These are phyloP conservation scores for Varanus komodoensis DNA, from an alignment of 2,113 vertebrate genomes.

Conservation along the genomic window DNA sequence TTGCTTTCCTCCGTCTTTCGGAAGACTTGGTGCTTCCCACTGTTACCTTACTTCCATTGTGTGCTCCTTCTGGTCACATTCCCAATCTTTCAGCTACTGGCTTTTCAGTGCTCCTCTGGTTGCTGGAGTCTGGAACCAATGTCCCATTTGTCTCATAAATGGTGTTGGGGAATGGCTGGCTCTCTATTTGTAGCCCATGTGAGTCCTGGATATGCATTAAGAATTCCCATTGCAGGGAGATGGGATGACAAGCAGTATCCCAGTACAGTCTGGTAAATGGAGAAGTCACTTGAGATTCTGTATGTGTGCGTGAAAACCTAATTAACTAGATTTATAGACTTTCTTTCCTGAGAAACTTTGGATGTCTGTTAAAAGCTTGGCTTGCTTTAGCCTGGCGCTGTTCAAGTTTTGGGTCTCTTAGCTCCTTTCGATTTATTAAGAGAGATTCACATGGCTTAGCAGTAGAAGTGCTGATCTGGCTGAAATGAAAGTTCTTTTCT, in stretches of 20 bases:
- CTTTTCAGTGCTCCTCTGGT: background rate
- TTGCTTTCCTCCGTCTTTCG: background rate
- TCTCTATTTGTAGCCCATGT: background rate
- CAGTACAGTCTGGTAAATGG: constrained; percentile 43
- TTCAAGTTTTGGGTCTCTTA: constrained; percentile 64
- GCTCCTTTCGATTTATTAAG: constrained; percentile 48
- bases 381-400: constrained; percentile 52
- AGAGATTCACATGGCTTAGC: constrained; percentile 50
- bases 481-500: constrained; percentile 4
- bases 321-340: constrained; percentile 72
- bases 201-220: background rate
- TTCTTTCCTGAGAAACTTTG: constrained; percentile 73
- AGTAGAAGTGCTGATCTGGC: constrained; percentile 54
- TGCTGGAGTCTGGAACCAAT: background rate
- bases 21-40: background rate
- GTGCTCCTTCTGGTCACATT: background rate
- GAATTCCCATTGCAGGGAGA: constrained; percentile 14
- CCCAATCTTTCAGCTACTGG: background rate
- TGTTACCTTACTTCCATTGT: background rate
- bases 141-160: background rate
- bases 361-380: constrained; percentile 65
- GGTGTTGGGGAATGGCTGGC: background rate
- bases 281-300: constrained; percentile 59
- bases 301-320: constrained; percentile 65
- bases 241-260: constrained; percentile 52